Percentiles rank a stretch among this genome's conserved stretches.
Conservation (phyloP, 1,140 invertebrate genomes). For the Vanessa atalanta region DNA sequence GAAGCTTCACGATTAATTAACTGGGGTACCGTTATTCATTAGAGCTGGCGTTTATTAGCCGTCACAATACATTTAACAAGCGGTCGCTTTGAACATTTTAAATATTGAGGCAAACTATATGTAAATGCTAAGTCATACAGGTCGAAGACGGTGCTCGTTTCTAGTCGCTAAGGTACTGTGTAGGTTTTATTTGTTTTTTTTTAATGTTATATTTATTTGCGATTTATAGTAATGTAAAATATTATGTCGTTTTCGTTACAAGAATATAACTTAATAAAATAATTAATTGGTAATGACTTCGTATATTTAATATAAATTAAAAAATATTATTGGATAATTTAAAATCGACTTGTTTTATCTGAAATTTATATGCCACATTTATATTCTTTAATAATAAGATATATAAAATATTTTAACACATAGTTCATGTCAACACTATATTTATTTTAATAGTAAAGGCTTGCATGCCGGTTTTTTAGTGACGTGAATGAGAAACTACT, state of each 20-base stretch:
- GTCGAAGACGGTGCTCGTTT: slow-evolving; percentile 23
- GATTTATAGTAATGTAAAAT: background rate
- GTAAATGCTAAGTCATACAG: slow-evolving; percentile 35
- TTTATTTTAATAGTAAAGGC: slow-evolving; percentile 14
- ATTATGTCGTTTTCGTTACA: background rate
- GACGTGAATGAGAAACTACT: slow-evolving; percentile 40
- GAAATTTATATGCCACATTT: background rate
- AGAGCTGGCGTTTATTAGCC: slow-evolving; percentile 63
- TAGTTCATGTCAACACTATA: slow-evolving; percentile 19
- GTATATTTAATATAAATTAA: too few relatives aligned
- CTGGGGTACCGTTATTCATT: slow-evolving; percentile 68
- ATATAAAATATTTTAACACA: background rate
- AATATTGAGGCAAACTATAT: slow-evolving; percentile 32
- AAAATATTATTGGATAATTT: too few relatives aligned
- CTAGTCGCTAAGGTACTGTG: background rate
- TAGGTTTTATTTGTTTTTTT: background rate
- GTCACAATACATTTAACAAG: slow-evolving; percentile 75
- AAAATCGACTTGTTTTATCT: background rate
- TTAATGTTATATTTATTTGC: background rate
- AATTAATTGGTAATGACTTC: too few relatives aligned
- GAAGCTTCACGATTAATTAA: slow-evolving; percentile 68
- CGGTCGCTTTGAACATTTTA: slow-evolving; percentile 47
- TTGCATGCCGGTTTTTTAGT: slow-evolving; percentile 36
- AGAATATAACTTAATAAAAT: background rate
- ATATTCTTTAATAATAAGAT: background rate